Percentiles rank a stretch among this genome's conserved stretches.
Evolutionary conservation across 2,113 vertebrate genomes (phyloP).

Genomic region (Paradisaea rubra): DNA sequence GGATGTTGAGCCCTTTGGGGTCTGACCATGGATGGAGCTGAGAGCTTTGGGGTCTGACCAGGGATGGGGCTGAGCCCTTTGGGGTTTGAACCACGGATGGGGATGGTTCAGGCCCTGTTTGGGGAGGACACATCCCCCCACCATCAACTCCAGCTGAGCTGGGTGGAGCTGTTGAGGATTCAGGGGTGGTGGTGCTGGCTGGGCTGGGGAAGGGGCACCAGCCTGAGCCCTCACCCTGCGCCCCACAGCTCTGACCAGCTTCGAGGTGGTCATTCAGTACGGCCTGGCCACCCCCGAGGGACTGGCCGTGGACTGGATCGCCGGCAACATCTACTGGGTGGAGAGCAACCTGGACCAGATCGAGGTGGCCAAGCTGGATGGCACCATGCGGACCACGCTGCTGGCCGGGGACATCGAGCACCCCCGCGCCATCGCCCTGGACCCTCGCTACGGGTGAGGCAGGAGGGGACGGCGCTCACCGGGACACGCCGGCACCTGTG

Average conservation of each 20-base stretch:
- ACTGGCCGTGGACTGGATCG: conserved; percentile 96
- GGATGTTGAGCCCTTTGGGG: neutral
- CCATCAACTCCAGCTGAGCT: rapidly evolving
- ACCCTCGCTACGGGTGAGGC: conserved; percentile 89
- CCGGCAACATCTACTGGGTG: conserved; percentile 98
- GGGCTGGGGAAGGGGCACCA: neutral
- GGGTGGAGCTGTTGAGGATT: neutral
- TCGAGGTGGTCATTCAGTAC: conserved; percentile 96
- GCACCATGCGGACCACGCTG: conserved; percentile 92
- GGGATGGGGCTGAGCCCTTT: neutral
- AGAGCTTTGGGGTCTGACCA: neutral
- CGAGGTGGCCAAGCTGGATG: conserved; percentile 93
- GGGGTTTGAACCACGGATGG: neutral
- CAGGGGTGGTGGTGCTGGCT: rapidly evolving
- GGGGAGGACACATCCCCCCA: rapidly evolving
- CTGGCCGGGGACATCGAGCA: conserved; percentile 95
- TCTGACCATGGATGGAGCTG: neutral
- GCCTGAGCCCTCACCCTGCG: neutral
- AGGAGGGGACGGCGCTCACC: rapidly evolving
- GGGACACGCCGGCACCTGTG: rapidly evolving
- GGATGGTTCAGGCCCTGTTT: rapidly evolving
- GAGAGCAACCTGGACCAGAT: conserved; percentile 99
- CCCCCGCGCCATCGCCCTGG: conserved; percentile 89
- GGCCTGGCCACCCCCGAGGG: conserved; percentile 94
- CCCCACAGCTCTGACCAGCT: conserved; percentile 86